These are phyloP conservation scores for Chalcis sispes DNA, from an alignment of 2,888 invertebrate genomes.

Conservation along the genomic window DNA sequence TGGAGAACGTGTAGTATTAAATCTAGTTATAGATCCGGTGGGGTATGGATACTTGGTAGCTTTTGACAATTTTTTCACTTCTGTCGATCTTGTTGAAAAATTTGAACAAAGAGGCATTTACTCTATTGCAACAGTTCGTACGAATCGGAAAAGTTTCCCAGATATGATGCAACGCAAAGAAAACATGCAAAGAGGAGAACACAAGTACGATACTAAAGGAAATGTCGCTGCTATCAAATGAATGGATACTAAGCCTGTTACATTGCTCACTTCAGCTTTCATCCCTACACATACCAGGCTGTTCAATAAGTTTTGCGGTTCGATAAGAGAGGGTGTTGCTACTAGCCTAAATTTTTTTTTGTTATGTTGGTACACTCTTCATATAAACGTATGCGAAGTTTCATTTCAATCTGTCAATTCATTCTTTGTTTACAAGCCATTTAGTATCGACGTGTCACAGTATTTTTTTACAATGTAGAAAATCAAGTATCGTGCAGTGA, in stretches of 20 bases:
- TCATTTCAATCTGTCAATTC: too few relatives aligned
- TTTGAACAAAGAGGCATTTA: background rate
- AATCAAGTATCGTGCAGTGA: too few relatives aligned
- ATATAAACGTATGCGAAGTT: too few relatives aligned
- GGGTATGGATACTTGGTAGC: constrained; percentile 36
- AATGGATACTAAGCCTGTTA: constrained; percentile 52
- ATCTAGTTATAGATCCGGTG: constrained; percentile 17
- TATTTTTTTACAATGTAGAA: too few relatives aligned
- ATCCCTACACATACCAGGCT: too few relatives aligned
- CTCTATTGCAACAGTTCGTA: constrained; percentile 17
- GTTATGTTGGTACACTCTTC: too few relatives aligned
- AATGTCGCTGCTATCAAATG: constrained; percentile 48
- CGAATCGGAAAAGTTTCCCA: constrained; percentile 15
- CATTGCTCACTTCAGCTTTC: too few relatives aligned
- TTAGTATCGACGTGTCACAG: too few relatives aligned
- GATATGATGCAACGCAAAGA: constrained; percentile 16
- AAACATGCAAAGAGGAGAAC: constrained; percentile 31
- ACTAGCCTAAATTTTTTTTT: too few relatives aligned
- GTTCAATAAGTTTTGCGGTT: too few relatives aligned
- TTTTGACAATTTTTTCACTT: constrained; percentile 44
- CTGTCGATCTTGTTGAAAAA: constrained; percentile 35
- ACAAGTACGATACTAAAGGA: constrained; percentile 30
- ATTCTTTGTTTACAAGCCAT: too few relatives aligned
- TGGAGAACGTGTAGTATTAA: constrained; percentile 45
- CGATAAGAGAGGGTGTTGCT: too few relatives aligned